phyloP scores from a whole-genome alignment of 1,140 invertebrate species.

The Palaemon carinicauda region DNA sequence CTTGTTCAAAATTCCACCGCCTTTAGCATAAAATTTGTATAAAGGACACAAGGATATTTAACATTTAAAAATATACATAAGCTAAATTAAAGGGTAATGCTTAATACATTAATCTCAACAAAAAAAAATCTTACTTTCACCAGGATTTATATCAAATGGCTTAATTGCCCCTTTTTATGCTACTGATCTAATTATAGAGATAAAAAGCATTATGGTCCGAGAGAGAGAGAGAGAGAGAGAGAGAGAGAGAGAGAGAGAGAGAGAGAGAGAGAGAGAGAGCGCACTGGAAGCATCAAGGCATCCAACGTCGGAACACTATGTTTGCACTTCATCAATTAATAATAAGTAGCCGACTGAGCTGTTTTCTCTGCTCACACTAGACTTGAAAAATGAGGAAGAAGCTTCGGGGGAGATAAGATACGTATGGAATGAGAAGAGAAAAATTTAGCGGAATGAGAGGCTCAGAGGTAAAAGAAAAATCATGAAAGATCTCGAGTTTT shows the following conservation, averaged over 20 bases:
- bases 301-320: neutral
- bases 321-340: neutral
- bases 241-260: neutral
- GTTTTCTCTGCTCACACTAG: neutral
- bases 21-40: too few relatives aligned
- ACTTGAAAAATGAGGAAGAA: neutral
- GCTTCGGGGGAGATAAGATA: neutral
- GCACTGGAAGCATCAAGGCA: neutral
- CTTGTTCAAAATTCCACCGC: too few relatives aligned
- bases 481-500: too few relatives aligned
- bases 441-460: neutral
- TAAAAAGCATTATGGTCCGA: too few relatives aligned
- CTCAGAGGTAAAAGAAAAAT: neutral
- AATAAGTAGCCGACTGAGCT: neutral
- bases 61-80: too few relatives aligned
- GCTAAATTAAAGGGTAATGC: too few relatives aligned
- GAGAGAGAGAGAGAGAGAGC: slow-evolving; percentile 15
- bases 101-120: too few relatives aligned
- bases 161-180: too few relatives aligned
- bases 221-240: neutral
- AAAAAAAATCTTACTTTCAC: too few relatives aligned
- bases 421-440: neutral
- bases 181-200: too few relatives aligned
- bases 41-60: too few relatives aligned
- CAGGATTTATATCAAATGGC: too few relatives aligned